Evolutionary conservation across 2,888 invertebrate genomes (phyloP).

Genomic region (Brachypalpus laphriformis): DNA sequence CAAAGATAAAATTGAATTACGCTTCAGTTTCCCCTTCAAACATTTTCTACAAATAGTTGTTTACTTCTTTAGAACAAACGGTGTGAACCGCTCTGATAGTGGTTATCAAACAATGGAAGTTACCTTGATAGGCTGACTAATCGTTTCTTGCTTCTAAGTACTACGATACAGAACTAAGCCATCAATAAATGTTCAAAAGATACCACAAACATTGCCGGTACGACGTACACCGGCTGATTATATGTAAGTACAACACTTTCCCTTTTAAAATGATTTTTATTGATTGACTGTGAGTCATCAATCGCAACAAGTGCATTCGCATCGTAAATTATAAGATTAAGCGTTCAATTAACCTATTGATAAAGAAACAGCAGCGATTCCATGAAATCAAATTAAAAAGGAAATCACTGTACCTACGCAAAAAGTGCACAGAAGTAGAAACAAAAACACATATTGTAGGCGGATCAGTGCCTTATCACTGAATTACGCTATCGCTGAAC

Average conservation of each 20-base stretch:
- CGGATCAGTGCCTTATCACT: slow-evolving; percentile 20
- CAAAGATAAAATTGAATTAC: not conserved
- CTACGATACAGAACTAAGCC: not conserved
- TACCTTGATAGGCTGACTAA: not conserved
- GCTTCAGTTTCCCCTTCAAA: not conserved
- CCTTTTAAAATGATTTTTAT: not conserved
- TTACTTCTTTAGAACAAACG: not conserved
- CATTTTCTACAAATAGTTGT: not conserved
- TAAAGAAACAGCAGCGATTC: not conserved
- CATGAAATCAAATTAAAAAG: not conserved
- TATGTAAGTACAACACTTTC: not conserved
- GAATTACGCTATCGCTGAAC: slow-evolving; percentile 8
- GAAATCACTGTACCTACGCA: not conserved
- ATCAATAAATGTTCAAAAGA: not conserved
- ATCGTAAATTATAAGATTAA: not conserved
- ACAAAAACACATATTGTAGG: slow-evolving; percentile 3
- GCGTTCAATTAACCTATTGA: not conserved
- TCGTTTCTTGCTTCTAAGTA: not conserved
- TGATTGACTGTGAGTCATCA: not conserved
- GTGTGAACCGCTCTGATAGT: not conserved
- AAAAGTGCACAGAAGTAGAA: not conserved
- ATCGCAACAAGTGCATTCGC: slow-evolving; percentile 1
- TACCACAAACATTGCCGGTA: not conserved
- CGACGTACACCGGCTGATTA: not conserved
- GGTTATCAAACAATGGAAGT: not conserved